Percentiles rank a stretch among this genome's conserved stretches.
Conservation (phyloP, 2,888 invertebrate genomes). For the Hylaea fasciaria region DNA sequence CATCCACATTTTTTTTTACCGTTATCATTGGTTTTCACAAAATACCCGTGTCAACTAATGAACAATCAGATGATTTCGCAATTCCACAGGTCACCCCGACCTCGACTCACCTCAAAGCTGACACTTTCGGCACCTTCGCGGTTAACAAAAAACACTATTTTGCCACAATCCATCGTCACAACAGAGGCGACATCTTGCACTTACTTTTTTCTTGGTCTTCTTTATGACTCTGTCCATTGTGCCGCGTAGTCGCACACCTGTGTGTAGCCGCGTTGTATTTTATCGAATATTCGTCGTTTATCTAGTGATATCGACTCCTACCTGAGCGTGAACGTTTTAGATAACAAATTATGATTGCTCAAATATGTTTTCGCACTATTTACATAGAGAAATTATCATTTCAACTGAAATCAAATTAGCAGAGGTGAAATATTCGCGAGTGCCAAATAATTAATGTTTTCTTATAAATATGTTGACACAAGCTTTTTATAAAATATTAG, state of each 20-base stretch:
- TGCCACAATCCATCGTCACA: slow-evolving; percentile 1
- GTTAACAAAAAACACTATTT: slow-evolving; percentile 14
- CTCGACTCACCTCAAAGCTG: slow-evolving; percentile 16
- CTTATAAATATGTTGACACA: too few relatives aligned
- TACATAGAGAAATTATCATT: neutral
- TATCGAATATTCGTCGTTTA: slow-evolving; percentile 13
- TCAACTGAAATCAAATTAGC: neutral
- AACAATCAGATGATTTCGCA: too few relatives aligned
- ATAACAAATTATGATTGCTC: slow-evolving; percentile 20
- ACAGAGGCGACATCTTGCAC: slow-evolving; percentile 1
- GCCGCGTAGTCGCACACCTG: neutral
- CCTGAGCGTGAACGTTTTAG: slow-evolving; percentile 9
- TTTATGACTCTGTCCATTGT: slow-evolving; percentile 24
- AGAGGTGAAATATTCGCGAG: too few relatives aligned
- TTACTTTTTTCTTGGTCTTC: slow-evolving; percentile 32
- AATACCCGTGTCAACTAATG: too few relatives aligned
- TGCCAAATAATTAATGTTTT: too few relatives aligned
- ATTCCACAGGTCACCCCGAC: too few relatives aligned
- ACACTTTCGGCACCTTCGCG: slow-evolving; percentile 12
- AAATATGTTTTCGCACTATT: neutral
- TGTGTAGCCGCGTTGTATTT: slow-evolving; percentile 3
- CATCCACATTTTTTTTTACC: too few relatives aligned
- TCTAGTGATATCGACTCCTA: slow-evolving; percentile 25
- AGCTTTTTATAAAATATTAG: too few relatives aligned
- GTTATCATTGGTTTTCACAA: too few relatives aligned